Evolutionary conservation across 2,888 invertebrate species (phyloP), one percentile per base, ranked within the genome.

Genomic region (Scaptomyza tumidula): DNA sequence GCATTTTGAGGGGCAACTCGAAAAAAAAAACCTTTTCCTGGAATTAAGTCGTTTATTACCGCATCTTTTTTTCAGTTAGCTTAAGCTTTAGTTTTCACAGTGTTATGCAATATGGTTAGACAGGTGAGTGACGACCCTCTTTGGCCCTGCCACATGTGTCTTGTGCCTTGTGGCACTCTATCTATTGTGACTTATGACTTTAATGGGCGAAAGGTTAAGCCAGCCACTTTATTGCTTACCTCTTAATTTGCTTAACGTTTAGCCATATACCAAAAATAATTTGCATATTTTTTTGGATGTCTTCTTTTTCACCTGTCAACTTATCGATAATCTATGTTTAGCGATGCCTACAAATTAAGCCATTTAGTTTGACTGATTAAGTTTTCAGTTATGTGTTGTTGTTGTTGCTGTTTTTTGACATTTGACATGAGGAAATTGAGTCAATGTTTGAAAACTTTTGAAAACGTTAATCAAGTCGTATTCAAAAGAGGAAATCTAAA

Each of bases 41-140:
- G 75, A 78, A 75, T 75, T 69, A 78, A 75, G 58, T 64, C 55
- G 55, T 61, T 75, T 75, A 78, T 75, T 75, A 79, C 79, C 75
- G 60, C 75, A 78, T 75, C 55, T 68, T 14, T 46, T 29, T 46
- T 29, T 46, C 1, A 16, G 14, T 44, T 35, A 24, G 45, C 7
- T 19, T 45, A 11, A 29, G 48, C 16, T 41, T 53, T 59, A 45
- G 58, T 64, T 60, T 56, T 29, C 59, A 59, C 58, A 49, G 57
- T 48, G 66, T 75, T 75, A 75, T 75, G 70, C 31, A 75, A 75
- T 52, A 19, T 31, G 11, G 33, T 14, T 56, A 16, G 46, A 61
- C 75, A 75, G 79, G 64, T 78, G 75, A 46, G 45, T 27, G 56
- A 24, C 46, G 61, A 61, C 57, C 10, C 6, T 0, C 33, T 10